Evolutionary conservation across 2,888 invertebrate species (phyloP), one percentile per base, ranked within the genome.

Genomic region (Tenthredo mesomela): DNA sequence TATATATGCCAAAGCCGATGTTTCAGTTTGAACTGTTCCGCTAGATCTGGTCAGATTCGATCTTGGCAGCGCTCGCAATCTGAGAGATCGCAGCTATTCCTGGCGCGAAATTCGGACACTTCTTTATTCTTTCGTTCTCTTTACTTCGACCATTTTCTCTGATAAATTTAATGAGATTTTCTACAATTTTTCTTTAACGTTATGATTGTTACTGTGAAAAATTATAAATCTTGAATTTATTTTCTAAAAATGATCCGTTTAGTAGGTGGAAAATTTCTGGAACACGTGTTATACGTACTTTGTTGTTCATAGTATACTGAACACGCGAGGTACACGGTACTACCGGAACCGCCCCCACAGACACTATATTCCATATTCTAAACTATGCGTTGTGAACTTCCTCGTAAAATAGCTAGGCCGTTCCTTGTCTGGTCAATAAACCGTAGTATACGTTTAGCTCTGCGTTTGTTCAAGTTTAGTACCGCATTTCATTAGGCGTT

Each of bases 331-430:
- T 29, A 54, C 77, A n/a, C 33, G 33, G 77, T 50, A 54, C 47
- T 77, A 54, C 50, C 54, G 77, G 54, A 77, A 77, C 77, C 77
- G 77, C 77, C 77, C 77, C n/a, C 77, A 77, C 29, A 15, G 50
- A 77, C 54, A 54, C 77, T 77, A 77, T 77, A 77, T 77, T 54
- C 77, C 29, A 77, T 5, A 21, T 54, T 54, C 33, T 54, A n/a
- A 54, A 77, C 77, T 54, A n/a, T 33, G 18, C 29, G n/a, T 29
- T 33, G 54, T 18, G 77, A 54, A 18, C n/a, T 54, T 54, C 18
- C 50, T 50, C 50, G 29, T 50, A 29, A 50, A 50, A 29, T 0
- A 73, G 29, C n/a, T n/a, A 33, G 47, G 54, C n/a, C 54, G 7
- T 75, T 73, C 25, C 33, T 50, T 54, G 50, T 18, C 54, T 29